A percentile compares a stretch with the other conserved stretches of the same genome.
phyloP scores from a whole-genome alignment of 2,113 vertebrate genomes.

The Pygoscelis adeliae region DNA sequence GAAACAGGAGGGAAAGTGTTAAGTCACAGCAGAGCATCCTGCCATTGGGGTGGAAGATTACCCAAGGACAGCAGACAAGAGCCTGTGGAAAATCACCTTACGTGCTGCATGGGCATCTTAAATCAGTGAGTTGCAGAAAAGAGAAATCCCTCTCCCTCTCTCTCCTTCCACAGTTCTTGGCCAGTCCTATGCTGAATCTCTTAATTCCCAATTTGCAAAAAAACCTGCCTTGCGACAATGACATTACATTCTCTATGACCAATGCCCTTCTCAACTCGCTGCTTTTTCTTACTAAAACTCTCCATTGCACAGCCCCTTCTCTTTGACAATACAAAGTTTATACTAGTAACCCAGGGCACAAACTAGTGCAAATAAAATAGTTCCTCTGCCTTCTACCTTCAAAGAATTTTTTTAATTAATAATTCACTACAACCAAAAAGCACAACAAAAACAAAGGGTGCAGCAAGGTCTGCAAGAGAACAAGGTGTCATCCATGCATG shows the following conservation, averaged over 20 bases:
- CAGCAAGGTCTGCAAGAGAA: not conserved
- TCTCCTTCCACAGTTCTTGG: not conserved
- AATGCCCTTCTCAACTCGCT: not conserved
- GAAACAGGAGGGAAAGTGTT: not conserved
- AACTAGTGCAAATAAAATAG: not conserved
- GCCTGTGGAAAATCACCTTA: not conserved
- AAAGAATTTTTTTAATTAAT: not conserved
- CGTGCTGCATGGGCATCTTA: fast-evolving
- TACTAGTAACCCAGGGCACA: not conserved
- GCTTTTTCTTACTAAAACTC: not conserved
- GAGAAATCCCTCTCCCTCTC: not conserved
- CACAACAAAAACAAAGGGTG: not conserved
- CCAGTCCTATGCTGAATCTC: not conserved
- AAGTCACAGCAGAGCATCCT: not conserved
- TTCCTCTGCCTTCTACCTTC: not conserved
- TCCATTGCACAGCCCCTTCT: not conserved
- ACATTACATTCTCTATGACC: not conserved
- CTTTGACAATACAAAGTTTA: too few relatives aligned
- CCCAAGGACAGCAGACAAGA: not conserved
- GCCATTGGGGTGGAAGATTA: not conserved
- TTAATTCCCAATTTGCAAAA: not conserved
- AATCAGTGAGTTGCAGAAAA: not conserved
- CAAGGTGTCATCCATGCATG: not conserved
- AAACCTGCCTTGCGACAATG: not conserved
- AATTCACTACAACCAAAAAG: not conserved